Conservation (phyloP, 2,113 vertebrate genomes). For the Tautogolabrus adspersus region DNA sequence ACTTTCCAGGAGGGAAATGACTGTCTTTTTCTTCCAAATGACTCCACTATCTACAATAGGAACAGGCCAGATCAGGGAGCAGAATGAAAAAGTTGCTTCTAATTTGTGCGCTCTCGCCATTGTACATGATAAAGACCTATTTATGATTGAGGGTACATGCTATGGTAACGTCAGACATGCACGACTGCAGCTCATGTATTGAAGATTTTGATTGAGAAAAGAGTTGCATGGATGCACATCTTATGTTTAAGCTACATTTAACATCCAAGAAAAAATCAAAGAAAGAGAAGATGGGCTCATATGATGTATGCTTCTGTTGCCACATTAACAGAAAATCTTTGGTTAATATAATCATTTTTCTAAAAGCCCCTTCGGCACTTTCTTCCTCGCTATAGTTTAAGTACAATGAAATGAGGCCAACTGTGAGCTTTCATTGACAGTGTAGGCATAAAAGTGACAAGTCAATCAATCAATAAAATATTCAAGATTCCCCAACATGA, state of each 20-base stretch:
- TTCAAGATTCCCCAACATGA: neutral
- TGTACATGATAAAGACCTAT: conserved; percentile 9
- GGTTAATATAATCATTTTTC: neutral
- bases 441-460: neutral
- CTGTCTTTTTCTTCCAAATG: conserved; percentile 56
- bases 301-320: neutral
- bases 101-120: conserved; percentile 31
- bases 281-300: neutral
- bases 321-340: neutral
- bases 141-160: neutral
- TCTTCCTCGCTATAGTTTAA: neutral
- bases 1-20: conserved; percentile 62
- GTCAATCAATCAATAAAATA: neutral
- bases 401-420: neutral
- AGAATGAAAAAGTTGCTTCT: conserved; percentile 45
- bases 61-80: conserved; percentile 24
- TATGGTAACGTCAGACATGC: conserved; percentile 8
- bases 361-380: neutral
- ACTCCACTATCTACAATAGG: conserved; percentile 15
- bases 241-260: conserved; percentile 6
- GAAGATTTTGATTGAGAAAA: conserved; percentile 13
- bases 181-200: conserved; percentile 29
- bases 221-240: conserved; percentile 12
- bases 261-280: neutral
- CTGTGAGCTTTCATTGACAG: neutral